Percentiles rank a stretch among this genome's conserved stretches.
Evolutionary conservation across 2,888 invertebrate genomes (phyloP).

Genomic region (Harmothoe impar): DNA sequence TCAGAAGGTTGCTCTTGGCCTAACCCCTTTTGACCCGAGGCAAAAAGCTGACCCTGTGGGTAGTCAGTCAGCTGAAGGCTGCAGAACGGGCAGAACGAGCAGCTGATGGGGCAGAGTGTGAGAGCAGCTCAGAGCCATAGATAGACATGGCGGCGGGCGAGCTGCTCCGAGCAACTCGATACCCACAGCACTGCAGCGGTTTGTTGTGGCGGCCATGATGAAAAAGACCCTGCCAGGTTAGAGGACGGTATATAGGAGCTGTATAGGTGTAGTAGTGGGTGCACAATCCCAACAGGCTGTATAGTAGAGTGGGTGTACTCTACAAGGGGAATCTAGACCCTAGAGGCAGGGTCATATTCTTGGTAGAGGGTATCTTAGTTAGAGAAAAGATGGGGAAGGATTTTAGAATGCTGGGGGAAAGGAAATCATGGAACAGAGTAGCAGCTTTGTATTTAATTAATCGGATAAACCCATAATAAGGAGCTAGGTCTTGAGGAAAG

Average conservation of each 20-base stretch:
- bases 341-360: no score
- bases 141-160: constrained; percentile 1
- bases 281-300: neutral
- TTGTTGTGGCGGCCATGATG: constrained; percentile 17
- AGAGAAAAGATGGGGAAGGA: no score
- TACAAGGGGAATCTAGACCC: no score
- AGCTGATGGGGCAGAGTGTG: neutral
- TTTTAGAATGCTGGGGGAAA: no score
- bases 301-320: no score
- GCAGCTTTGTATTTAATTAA: no score
- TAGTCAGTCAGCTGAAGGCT: neutral
- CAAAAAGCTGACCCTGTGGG: neutral
- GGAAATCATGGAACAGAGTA: no score
- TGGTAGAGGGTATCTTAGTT: no score
- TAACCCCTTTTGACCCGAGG: neutral
- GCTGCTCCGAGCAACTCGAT: neutral
- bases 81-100: neutral
- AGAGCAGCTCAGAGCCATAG: neutral
- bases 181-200: neutral
- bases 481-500: no score
- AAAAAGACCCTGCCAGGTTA: neutral
- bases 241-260: neutral
- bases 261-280: neutral
- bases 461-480: no score
- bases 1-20: neutral